Percentiles rank a stretch among this genome's conserved stretches.
Conservation (phyloP, 2,797 vertebrate species). For the Melanotaenia boesemani region DNA sequence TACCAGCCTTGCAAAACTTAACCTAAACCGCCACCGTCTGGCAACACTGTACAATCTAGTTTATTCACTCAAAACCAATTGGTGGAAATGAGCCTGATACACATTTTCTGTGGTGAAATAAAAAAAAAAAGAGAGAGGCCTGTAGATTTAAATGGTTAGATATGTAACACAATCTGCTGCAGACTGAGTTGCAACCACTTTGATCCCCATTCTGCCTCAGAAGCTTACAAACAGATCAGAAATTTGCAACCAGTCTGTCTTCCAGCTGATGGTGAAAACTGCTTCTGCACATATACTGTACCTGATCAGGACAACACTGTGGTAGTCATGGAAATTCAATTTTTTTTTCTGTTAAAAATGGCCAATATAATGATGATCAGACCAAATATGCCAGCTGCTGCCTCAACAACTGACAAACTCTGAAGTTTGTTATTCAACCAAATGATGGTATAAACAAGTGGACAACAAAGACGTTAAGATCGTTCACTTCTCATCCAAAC, state of each 20-base stretch:
- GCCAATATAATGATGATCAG: not conserved
- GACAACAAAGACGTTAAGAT: not conserved
- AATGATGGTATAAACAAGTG: not conserved
- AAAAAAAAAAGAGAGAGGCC: not conserved
- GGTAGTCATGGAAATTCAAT: not conserved
- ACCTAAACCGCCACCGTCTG: not conserved
- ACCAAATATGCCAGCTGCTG: too few relatives aligned
- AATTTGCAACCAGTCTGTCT: not conserved
- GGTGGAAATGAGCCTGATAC: not conserved
- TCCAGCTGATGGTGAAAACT: not conserved
- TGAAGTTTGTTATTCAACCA: not conserved
- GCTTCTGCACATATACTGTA: not conserved
- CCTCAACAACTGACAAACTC: too few relatives aligned
- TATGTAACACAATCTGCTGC: not conserved
- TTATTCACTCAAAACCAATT: not conserved
- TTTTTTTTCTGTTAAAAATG: not conserved
- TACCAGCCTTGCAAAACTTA: not conserved
- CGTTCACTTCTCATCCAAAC: not conserved
- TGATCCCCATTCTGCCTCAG: not conserved
- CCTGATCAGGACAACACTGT: not conserved
- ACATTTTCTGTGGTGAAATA: not conserved
- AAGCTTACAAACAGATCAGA: not conserved
- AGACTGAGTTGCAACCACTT: not conserved
- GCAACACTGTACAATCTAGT: not conserved
- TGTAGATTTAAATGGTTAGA: not conserved